These are phyloP conservation scores for Noctua pronuba DNA, from an alignment of 2,888 invertebrate species.

Conservation along the genomic window DNA sequence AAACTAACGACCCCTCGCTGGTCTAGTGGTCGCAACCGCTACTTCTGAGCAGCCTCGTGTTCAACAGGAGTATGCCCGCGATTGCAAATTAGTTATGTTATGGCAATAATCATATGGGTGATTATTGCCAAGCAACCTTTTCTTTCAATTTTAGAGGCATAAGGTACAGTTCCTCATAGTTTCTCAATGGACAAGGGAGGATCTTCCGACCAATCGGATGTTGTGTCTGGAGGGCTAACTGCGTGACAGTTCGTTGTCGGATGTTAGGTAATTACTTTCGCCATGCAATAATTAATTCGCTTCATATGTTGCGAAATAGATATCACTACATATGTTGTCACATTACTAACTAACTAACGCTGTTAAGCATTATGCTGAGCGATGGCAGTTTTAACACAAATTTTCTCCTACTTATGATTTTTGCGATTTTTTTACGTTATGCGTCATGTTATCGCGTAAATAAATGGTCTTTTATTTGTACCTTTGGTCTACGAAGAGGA, in stretches of 20 bases:
- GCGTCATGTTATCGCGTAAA: neutral
- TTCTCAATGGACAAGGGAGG: neutral
- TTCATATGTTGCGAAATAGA: neutral
- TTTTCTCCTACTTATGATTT: neutral
- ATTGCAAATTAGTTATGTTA: neutral
- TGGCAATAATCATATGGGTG: neutral
- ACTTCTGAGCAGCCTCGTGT: neutral
- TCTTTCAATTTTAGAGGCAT: too few relatives aligned
- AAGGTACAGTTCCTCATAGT: too few relatives aligned
- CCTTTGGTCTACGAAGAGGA: slow-evolving; percentile 98
- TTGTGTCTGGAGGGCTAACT: neutral
- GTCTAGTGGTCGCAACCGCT: neutral
- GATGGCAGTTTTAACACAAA: neutral
- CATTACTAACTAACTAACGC: neutral
- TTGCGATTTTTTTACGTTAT: neutral
- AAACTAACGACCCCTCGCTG: neutral
- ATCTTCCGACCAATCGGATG: too few relatives aligned
- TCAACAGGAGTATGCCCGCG: neutral
- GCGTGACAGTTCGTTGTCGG: neutral
- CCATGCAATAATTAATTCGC: neutral
- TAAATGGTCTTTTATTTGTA: slow-evolving; percentile 69
- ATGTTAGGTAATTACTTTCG: neutral
- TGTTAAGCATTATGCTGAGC: neutral
- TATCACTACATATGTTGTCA: neutral
- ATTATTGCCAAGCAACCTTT: too few relatives aligned